phyloP scores from a whole-genome alignment of 35 echinoderm and acorn worm genomes.

The Patiria miniata region DNA sequence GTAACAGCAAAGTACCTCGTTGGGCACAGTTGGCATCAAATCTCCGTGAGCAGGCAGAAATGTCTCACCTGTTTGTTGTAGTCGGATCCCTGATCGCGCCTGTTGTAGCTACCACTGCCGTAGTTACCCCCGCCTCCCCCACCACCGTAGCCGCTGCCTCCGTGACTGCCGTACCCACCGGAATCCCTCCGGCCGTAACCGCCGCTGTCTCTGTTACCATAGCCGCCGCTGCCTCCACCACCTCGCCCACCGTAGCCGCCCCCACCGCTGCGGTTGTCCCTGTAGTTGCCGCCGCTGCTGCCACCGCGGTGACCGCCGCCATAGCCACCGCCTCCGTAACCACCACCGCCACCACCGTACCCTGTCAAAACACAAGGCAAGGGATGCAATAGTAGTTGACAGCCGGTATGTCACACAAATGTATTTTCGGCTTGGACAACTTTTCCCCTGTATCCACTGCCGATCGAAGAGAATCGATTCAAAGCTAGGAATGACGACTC shows the following conservation, averaged over 20 bases:
- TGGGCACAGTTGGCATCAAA: no score
- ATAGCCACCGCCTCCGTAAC: slow-evolving; percentile 11
- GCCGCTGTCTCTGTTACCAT: not conserved
- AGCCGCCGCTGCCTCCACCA: not conserved
- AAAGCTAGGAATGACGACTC: no score
- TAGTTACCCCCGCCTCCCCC: slow-evolving; percentile 14
- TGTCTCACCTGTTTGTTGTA: slow-evolving; percentile 32
- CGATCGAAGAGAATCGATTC: no score
- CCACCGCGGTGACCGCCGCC: not conserved
- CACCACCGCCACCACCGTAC: slow-evolving; percentile 4
- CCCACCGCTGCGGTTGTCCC: not conserved
- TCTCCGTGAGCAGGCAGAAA: no score
- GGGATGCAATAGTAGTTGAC: not conserved
- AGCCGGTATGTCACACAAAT: no score
- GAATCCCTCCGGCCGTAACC: not conserved
- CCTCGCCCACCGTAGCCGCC: not conserved
- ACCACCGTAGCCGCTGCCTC: slow-evolving; percentile 2
- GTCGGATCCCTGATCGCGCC: slow-evolving; percentile 21
- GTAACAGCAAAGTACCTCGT: no score
- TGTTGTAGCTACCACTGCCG: slow-evolving; percentile 1
- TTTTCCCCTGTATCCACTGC: no score
- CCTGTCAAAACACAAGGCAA: not conserved
- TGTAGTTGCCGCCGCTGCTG: not conserved
- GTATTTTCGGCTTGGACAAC: no score
- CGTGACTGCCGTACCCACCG: not conserved